These are phyloP conservation scores for Drosophila auraria DNA, from an alignment of 1,140 invertebrate species.

Conservation along the genomic window DNA sequence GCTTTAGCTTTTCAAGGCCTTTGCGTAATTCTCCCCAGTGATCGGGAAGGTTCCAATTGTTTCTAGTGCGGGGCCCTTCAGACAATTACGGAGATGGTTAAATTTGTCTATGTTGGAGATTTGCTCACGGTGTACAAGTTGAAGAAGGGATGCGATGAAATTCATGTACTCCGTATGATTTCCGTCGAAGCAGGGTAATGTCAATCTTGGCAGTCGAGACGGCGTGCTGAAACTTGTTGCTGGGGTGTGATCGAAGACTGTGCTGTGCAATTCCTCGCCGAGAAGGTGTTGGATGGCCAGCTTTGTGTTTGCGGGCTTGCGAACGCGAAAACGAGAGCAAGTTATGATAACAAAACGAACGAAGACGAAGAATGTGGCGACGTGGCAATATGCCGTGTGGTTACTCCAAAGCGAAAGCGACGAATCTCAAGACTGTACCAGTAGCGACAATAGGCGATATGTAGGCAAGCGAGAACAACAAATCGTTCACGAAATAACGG, in stretches of 20 bases:
- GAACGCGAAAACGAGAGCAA: not conserved
- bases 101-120: slow-evolving; percentile 1
- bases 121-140: not conserved
- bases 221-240: not conserved
- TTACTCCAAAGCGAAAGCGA: no score
- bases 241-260: not conserved
- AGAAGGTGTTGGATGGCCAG: not conserved
- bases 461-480: no score
- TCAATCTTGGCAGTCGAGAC: not conserved
- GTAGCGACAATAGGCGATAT: no score
- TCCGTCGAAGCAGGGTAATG: not conserved
- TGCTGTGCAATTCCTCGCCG: not conserved
- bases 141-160: not conserved
- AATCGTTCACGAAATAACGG: no score
- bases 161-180: not conserved
- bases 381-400: no score
- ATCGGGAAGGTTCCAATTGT: no score
- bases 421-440: no score
- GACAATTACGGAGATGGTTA: not conserved
- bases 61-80: not conserved
- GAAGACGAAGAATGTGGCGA: no score
- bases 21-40: no score
- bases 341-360: no score
- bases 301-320: not conserved
- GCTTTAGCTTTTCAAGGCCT: no score